Evolutionary conservation across 2,888 invertebrate genomes (phyloP), one percentile per base, ranked within the genome.

Genomic region (Drosophila bunnanda): DNA sequence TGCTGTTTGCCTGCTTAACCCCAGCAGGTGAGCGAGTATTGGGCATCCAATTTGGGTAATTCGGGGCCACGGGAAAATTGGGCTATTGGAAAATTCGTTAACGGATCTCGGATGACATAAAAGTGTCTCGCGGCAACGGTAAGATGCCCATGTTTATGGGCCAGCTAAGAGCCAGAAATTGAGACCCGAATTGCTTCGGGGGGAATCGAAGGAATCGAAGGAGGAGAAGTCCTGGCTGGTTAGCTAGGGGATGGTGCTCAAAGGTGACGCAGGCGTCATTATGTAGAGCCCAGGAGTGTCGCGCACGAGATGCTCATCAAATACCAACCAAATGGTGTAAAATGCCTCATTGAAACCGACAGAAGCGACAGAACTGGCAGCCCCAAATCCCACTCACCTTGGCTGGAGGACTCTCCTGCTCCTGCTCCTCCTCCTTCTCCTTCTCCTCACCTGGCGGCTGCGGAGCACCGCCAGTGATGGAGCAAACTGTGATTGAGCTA

Each of bases 321-420:
- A 88, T 83, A 54, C 81, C 81, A 86, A 64, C 73, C 74, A 79
- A 82, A 89, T 87, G 84, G 89, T 82, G 88, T 87, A 81, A 85
- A 85, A 87, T 81, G 87, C 85, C 89, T 87, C 89, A 85, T 85
- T 89, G 85, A 85, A 83, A 65, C 72, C 65, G 65, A 56, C 58
- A 58, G 53, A 28, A 46, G 46, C 46, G 46, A 30, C 46, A 48
- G 30, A 48, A 8, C 30, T 28, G 48, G n/a, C 62, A 44, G 65
- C 62, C 62, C 61, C 20, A 48, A 38, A 61, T 25, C 39, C 64
- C 44, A 61, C 30, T 25, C 55, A 67, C 68, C 66, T 52, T 43
- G 17, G 32, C 5, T 15, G 10, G 53, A 28, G 34, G 34, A 46
- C 17, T 28, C 25, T n/a, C 41, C 2, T 39, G 2, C 17, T 43